These are phyloP conservation scores for Eudyptes chrysolophus DNA, from an alignment of 2,113 vertebrate species.

Conservation along the genomic window DNA sequence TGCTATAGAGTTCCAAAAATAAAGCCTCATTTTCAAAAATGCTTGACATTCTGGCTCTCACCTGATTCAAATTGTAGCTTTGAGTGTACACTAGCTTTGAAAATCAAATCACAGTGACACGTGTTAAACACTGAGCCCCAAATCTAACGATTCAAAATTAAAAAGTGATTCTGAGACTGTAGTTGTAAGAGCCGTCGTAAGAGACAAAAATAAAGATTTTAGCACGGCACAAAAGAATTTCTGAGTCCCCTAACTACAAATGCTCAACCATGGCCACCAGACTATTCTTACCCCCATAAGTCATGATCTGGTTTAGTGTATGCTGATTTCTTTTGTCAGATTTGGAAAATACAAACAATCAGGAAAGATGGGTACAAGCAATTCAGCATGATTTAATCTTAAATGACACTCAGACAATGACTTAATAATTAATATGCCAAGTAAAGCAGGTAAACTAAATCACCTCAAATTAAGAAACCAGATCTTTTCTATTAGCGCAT, in stretches of 20 bases:
- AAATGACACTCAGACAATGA: conserved; percentile 26
- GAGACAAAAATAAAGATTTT: background rate
- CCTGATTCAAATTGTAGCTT: background rate
- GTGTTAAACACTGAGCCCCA: background rate
- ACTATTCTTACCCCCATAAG: background rate
- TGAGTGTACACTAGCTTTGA: background rate
- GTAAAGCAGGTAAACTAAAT: conserved; percentile 61
- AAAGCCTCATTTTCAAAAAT: background rate
- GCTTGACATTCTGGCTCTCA: background rate
- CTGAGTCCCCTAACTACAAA: background rate
- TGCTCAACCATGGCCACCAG: background rate
- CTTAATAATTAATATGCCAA: conserved; percentile 57
- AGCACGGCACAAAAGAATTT: background rate
- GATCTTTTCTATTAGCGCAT: conserved; percentile 54
- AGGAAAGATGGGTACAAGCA: background rate
- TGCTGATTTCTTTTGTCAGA: background rate
- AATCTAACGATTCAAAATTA: background rate
- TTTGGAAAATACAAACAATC: too few species aligned
- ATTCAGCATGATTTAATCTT: conserved; percentile 26
- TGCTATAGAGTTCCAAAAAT: background rate
- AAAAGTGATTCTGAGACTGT: background rate
- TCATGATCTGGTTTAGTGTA: background rate
- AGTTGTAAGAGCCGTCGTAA: background rate
- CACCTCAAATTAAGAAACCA: conserved; percentile 54
- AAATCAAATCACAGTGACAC: background rate